These are phyloP conservation scores for Tonatia bakeri DNA, from an alignment of 2,113 vertebrate species.

Conservation along the genomic window DNA sequence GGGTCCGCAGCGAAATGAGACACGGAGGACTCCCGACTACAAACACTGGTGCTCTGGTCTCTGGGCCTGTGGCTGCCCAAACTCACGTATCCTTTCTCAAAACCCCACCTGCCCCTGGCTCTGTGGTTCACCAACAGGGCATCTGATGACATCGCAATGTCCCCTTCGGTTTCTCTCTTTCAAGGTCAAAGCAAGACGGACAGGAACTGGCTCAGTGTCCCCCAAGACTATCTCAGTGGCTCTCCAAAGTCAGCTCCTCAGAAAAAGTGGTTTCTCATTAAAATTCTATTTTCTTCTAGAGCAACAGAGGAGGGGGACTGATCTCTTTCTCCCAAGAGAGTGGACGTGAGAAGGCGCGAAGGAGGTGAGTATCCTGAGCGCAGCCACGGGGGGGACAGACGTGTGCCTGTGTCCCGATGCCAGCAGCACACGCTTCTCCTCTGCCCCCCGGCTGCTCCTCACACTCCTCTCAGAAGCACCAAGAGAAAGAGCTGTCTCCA, in stretches of 20 bases:
- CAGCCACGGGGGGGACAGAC: neutral
- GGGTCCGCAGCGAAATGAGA: neutral
- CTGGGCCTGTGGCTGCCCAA: neutral
- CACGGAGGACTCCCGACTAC: rapidly evolving
- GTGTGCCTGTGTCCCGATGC: rapidly evolving
- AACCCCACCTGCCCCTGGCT: neutral
- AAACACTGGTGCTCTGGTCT: too few relatives aligned
- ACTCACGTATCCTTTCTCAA: neutral
- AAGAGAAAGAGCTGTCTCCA: neutral
- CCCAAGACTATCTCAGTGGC: too few relatives aligned
- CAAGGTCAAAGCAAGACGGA: neutral
- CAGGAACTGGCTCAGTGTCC: rapidly evolving
- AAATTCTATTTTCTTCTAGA: neutral
- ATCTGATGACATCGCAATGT: rapidly evolving
- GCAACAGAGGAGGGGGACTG: neutral
- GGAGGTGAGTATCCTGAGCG: too few relatives aligned
- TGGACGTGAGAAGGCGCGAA: rapidly evolving
- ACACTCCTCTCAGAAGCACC: neutral
- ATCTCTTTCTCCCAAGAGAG: neutral
- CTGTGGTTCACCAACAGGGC: neutral
- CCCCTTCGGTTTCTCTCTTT: neutral
- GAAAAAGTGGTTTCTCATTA: neutral
- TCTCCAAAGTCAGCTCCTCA: neutral
- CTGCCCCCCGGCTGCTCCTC: neutral
- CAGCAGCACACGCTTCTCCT: neutral